Conservation (phyloP, 2,113 vertebrate genomes). For the Macquaria ambigua region DNA sequence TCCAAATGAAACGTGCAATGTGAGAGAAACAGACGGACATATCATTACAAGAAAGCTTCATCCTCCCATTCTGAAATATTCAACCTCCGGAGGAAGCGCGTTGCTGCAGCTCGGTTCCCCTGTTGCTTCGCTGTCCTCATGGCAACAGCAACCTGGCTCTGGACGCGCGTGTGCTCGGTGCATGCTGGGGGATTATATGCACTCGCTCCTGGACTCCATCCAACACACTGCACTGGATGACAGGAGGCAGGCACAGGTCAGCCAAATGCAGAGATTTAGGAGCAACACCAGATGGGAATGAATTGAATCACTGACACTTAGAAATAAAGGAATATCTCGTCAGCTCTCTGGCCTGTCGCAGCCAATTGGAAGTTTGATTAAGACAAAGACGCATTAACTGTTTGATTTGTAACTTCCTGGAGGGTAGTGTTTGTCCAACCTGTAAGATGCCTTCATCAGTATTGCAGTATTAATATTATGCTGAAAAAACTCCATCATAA, state of each 20-base stretch:
- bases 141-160: conserved; percentile 71
- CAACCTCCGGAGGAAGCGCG: conserved; percentile 39
- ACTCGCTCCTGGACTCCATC: conserved; percentile 69
- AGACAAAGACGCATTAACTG: conserved; percentile 1
- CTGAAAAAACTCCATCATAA: not conserved
- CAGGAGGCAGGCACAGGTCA: conserved; percentile 72
- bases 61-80: conserved; percentile 28
- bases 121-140: conserved; percentile 68
- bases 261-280: conserved; percentile 73
- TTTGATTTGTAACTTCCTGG: not conserved
- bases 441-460: not conserved
- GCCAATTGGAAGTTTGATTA: not conserved
- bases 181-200: conserved; percentile 80
- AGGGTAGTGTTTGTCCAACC: not conserved
- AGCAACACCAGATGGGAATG: conserved; percentile 75
- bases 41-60: conserved; percentile 10
- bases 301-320: conserved; percentile 49
- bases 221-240: conserved; percentile 70
- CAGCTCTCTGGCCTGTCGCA: not conserved
- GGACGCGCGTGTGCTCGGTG: conserved; percentile 29
- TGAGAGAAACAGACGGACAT: conserved; percentile 19
- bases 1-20: conserved; percentile 36
- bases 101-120: conserved; percentile 47
- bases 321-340: conserved; percentile 39
- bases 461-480: not conserved